Base-by-base conservation (phyloP, 2,888 invertebrate species). In the Steinernema carpocapsae region DNA sequence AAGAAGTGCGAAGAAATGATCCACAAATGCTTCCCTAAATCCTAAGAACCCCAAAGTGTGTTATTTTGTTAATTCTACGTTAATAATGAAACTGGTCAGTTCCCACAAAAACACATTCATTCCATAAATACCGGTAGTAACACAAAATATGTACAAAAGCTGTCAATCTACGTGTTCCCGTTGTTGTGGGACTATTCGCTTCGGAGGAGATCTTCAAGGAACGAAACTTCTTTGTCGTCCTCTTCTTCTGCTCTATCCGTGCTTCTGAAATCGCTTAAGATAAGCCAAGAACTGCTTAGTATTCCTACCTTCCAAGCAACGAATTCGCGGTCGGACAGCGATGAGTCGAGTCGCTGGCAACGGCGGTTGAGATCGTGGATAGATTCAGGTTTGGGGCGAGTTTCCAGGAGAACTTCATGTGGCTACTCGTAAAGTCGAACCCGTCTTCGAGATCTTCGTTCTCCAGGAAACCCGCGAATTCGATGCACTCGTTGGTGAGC, bases 231-330 rank as follows among this genome's bases (percentile, higher is more conserved):
- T 26, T 56, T 26, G 26, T 19, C 22, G 22, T 56, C 56, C 3
- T 56, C 56, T 17, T 56, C 56, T 22, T 56, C 56, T 56, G n/a
- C n/a, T n/a, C n/a, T n/a, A n/a, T 56, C 56, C 22, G 48, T n/a
- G 3, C n/a, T 48, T 6, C 48, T 48, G 48, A 48, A 48, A 48
- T 48, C 51, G 6, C n/a, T n/a, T n/a, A n/a, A n/a, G n/a, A n/a
- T n/a, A n/a, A n/a, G n/a, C n/a, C n/a, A n/a, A n/a, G n/a, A n/a
- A n/a, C n/a, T n/a, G n/a, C n/a, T n/a, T n/a, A n/a, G n/a, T n/a
- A n/a, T n/a, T n/a, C 56, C 26, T 56, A 56, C 56, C 10, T 56
- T 24, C 56, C 56, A 56, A 56, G 56, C 4, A 56, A 24, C 22
- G 24, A 12, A 24, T 56, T 26, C 3, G 56, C 56, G 3, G 56